Base-by-base conservation (phyloP, 2,888 invertebrate species). In the Lacanobia wlatinum region DNA sequence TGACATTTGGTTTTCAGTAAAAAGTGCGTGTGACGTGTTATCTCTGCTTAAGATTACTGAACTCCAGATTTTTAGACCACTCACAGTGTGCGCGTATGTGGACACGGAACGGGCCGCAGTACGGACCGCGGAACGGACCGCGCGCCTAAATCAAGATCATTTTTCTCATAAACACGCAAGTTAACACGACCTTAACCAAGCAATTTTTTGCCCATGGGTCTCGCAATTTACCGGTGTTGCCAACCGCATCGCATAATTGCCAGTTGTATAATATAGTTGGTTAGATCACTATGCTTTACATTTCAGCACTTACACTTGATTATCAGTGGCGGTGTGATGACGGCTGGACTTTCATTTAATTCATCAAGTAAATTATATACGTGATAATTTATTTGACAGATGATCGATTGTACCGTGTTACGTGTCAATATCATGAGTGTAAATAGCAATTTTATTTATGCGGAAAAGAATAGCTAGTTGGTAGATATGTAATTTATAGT, bases 231-330 rank as follows among this genome's bases (percentile, higher is more conserved):
- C 86, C 80, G 83, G 87, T 89, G 87, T 87, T 88, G 78, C 85
- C 81, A 87, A 89, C 90, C 89, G 88, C 91, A 91, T 86, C 86
- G 81, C 83, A 86, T 92, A 92, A 93, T 94, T 92, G 87, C 85
- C 78, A 84, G 89, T 94, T 94, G 91, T 90, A 89, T 92, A 93
- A 93, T 87, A 85, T 79, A 86, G 89, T 81, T 89, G 90, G 90
- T 93, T 91, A 89, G 89, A 90, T 91, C 89, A 90, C 87, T 79
- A 80, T 87, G 83, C 88, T 91, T 91, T 91, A 87, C 88, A 90
- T 92, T 89, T 89, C 86, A 87, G 87, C 81, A 76, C 84, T 77
- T 76, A 80, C 70, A 53, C 87, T 88, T 86, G 86, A 89, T 87
- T 89, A 91, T 89, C 86, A 89, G 87, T 89, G 89, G 88, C 86